A percentile compares a stretch with the other conserved stretches of the same genome.
Conservation (phyloP, 2,888 invertebrate genomes). For the Drosophila macrospina region DNA sequence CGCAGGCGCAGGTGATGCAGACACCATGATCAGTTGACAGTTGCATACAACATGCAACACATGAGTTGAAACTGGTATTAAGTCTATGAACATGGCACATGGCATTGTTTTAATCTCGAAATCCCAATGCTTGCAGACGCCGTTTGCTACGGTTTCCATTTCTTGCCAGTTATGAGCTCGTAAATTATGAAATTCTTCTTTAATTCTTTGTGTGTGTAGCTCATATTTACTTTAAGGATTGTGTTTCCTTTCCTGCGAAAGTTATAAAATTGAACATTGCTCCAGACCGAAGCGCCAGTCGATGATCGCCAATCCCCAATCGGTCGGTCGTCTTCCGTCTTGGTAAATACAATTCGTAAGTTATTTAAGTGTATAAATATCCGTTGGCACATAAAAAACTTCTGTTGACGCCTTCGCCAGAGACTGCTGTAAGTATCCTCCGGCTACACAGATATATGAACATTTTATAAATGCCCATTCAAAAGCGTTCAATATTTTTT, state of each 20-base stretch:
- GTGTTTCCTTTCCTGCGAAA: conserved; percentile 77
- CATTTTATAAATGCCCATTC: conserved; percentile 1
- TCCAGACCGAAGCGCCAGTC: conserved; percentile 31
- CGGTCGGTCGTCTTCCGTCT: conserved; percentile 24
- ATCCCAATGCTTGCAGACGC: conserved; percentile 24
- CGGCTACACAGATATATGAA: conserved; percentile 26
- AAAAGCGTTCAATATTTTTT: conserved; percentile 44
- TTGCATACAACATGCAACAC: conserved; percentile 29
- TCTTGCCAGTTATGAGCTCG: conserved; percentile 75
- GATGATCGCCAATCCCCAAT: conserved; percentile 10
- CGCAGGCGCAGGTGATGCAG: conserved; percentile 32
- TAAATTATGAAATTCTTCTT: conserved; percentile 68
- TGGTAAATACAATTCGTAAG: conserved; percentile 58
- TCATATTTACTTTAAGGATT: conserved; percentile 62
- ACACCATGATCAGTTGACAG: conserved; percentile 35
- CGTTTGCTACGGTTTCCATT: conserved; percentile 53
- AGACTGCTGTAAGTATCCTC: conserved; percentile 45
- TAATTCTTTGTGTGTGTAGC: conserved; percentile 30
- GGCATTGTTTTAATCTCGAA: conserved; percentile 48
- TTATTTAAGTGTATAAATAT: conserved; percentile 52
- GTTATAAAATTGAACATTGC: conserved; percentile 63
- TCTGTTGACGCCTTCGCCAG: conserved; percentile 70
- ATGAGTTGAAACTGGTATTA: conserved; percentile 34
- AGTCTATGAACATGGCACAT: conserved; percentile 46
- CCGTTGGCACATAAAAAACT: conserved; percentile 74